phyloP scores from a whole-genome alignment of 2,888 invertebrate species.

The Geophilus truncorum region DNA sequence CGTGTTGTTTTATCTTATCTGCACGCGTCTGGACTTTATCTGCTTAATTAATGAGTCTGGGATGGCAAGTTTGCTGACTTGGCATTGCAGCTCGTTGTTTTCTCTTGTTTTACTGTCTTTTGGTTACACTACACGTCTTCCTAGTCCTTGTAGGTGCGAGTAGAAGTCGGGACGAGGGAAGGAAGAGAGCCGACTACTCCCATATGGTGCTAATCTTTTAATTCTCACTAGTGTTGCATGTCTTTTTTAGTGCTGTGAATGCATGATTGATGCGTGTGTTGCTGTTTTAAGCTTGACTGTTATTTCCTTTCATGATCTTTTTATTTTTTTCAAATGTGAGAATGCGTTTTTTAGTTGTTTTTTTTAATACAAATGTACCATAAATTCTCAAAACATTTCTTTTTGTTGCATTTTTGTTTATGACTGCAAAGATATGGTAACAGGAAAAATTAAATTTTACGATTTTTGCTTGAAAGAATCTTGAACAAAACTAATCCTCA shows the following conservation, averaged over 20 bases:
- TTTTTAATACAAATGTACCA: too few relatives aligned
- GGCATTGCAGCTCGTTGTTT: not conserved
- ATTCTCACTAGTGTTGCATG: slow-evolving; percentile 11
- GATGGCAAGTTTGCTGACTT: not conserved
- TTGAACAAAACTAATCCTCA: too few relatives aligned
- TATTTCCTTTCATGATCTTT: not conserved
- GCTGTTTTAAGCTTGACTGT: not conserved
- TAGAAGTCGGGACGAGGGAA: slow-evolving; percentile 28
- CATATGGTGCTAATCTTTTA: slow-evolving; percentile 29
- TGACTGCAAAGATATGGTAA: too few relatives aligned
- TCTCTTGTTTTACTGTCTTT: not conserved
- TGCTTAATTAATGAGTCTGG: not conserved
- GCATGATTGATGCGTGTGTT: not conserved
- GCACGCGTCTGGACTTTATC: not conserved
- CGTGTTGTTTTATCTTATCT: not conserved
- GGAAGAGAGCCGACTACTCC: slow-evolving; percentile 28
- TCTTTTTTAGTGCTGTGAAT: not conserved
- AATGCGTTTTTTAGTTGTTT: not conserved
- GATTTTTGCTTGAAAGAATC: too few relatives aligned
- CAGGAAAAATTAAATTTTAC: too few relatives aligned
- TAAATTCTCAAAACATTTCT: too few relatives aligned
- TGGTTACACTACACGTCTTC: slow-evolving; percentile 11
- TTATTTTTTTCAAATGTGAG: not conserved
- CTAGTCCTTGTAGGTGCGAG: slow-evolving; percentile 30
- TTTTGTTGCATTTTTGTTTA: too few relatives aligned